These are phyloP conservation scores for Leptinotarsa tumamoca DNA, from an alignment of 2,888 invertebrate species.

Conservation along the genomic window DNA sequence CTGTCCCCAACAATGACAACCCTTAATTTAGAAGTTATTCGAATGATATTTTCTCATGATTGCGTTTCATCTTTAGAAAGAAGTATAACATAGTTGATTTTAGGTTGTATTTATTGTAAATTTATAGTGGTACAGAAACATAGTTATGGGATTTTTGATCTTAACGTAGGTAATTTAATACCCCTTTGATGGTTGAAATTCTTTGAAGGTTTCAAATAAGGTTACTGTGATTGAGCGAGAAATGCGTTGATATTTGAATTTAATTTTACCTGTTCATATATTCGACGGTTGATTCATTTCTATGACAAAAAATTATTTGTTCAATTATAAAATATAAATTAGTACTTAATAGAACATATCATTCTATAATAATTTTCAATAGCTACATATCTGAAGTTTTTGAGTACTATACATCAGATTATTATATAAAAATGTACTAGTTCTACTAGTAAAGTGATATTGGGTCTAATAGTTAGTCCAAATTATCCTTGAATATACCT, in stretches of 20 bases:
- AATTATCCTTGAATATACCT: too few relatives aligned
- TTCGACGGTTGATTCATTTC: neutral
- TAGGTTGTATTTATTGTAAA: conserved; percentile 36
- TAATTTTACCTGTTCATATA: conserved; percentile 43
- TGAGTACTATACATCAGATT: too few relatives aligned
- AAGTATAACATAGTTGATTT: conserved; percentile 34
- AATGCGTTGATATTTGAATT: conserved; percentile 44
- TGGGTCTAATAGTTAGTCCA: too few relatives aligned
- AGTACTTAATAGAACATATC: too few relatives aligned
- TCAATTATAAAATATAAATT: too few relatives aligned
- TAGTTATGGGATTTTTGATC: conserved; percentile 62
- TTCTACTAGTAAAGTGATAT: too few relatives aligned
- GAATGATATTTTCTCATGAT: conserved; percentile 66
- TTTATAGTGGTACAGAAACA: conserved; percentile 59
- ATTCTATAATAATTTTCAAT: too few relatives aligned
- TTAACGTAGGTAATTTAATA: conserved; percentile 66
- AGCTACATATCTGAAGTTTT: too few relatives aligned
- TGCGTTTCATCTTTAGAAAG: conserved; percentile 36
- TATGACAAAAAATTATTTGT: too few relatives aligned
- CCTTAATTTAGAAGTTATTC: conserved; percentile 66
- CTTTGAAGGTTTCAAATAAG: conserved; percentile 64
- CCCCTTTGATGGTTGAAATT: conserved; percentile 65
- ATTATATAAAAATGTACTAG: too few relatives aligned
- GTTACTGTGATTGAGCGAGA: conserved; percentile 60
- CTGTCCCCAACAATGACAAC: conserved; percentile 62